A percentile compares a stretch with the other conserved stretches of the same genome.
Evolutionary conservation across 2,113 vertebrate species (phyloP).

Genomic region (Equus przewalskii): DNA sequence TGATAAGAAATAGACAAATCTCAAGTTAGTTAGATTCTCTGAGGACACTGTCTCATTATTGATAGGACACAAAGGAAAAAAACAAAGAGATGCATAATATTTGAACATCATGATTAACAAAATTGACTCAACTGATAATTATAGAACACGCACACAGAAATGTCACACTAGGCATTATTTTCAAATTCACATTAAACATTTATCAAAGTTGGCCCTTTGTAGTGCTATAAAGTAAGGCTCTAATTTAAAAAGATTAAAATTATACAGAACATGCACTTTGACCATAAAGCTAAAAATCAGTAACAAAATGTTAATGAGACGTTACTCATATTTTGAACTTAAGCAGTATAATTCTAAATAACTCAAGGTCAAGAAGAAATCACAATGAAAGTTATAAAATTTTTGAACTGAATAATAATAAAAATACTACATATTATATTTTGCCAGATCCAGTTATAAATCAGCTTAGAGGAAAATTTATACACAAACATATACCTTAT

Average conservation of each 20-base stretch:
- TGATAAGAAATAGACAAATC: not conserved
- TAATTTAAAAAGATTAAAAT: not conserved
- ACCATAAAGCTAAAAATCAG: not conserved
- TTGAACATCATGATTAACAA: not conserved
- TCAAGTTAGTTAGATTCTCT: not conserved
- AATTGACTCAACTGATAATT: not conserved
- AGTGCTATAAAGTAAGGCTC: not conserved
- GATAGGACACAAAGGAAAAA: not conserved
- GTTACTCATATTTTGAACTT: not conserved
- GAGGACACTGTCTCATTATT: not conserved
- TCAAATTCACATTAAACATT: not conserved
- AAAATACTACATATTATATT: not conserved
- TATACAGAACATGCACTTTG: not conserved
- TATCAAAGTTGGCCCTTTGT: not conserved
- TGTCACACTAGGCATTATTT: not conserved
- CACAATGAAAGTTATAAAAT: not conserved
- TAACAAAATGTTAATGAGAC: not conserved
- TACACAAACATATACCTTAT: not conserved
- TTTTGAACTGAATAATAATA: not conserved
- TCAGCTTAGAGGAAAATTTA: not conserved
- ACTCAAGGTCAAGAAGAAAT: not conserved
- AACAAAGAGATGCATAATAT: not conserved
- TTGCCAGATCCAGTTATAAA: not conserved
- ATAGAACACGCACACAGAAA: not conserved
- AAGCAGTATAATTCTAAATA: constrained; percentile 25